These are phyloP conservation scores for Therioaphis trifolii DNA, from an alignment of 2,888 invertebrate species.

Conservation along the genomic window DNA sequence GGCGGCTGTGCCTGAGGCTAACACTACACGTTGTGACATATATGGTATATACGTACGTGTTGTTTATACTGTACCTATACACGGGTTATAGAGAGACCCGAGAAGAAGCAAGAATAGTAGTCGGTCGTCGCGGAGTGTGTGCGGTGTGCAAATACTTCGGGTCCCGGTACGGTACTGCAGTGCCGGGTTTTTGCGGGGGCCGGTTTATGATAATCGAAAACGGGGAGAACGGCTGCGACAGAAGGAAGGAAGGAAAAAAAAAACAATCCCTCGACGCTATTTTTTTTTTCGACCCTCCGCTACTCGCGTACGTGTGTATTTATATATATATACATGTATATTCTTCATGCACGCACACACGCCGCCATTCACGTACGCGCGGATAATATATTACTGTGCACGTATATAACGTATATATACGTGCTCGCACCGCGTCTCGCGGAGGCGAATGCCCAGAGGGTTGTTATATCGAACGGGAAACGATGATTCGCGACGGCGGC, in stretches of 20 bases:
- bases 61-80: no score
- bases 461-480: conserved; percentile 25
- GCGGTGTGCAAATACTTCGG: conserved; percentile 53
- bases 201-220: conserved; percentile 32
- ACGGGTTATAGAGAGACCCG: no score
- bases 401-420: neutral
- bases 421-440: neutral
- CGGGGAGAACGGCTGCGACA: neutral
- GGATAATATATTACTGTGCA: no score
- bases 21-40: neutral
- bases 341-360: neutral
- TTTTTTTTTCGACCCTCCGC: conserved; percentile 28
- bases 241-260: neutral
- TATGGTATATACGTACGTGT: no score
- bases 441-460: conserved; percentile 12
- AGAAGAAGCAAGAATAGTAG: neutral
- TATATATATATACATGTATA: no score
- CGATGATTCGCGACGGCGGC: neutral
- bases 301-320: neutral
- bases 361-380: neutral
- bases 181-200: conserved; percentile 51
- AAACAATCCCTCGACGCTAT: conserved; percentile 25
- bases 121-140: neutral
- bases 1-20: neutral
- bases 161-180: conserved; percentile 37